Evolutionary conservation across 2,888 invertebrate genomes (phyloP).

Genomic region (Conistra vaccinii): DNA sequence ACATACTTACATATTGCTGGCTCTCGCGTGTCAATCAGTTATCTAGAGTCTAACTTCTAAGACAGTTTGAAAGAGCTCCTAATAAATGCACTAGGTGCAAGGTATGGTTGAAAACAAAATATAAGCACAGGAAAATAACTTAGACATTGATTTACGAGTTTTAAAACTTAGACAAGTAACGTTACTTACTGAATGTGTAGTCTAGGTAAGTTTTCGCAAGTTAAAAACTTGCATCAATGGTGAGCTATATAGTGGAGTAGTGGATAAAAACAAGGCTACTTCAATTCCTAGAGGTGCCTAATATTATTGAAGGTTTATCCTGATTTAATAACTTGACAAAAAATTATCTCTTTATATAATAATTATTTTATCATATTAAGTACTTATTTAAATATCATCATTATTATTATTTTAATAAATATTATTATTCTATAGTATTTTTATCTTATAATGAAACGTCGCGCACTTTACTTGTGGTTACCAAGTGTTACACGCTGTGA

Average conservation of each 20-base stretch:
- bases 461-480: neutral
- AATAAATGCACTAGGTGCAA: slow-evolving; percentile 33
- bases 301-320: too few species aligned
- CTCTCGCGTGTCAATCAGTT: neutral
- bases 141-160: slow-evolving; percentile 50
- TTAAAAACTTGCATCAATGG: neutral
- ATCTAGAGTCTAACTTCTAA: neutral
- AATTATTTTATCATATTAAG: too few species aligned
- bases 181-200: slow-evolving; percentile 2
- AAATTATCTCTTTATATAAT: too few species aligned
- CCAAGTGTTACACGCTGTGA: too few species aligned
- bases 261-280: neutral
- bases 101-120: neutral
- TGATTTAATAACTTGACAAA: too few species aligned
- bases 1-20: neutral
- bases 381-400: too few species aligned
- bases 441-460: neutral
- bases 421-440: neutral
- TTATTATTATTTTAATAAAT: too few species aligned
- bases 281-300: too few species aligned
- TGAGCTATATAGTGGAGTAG: neutral
- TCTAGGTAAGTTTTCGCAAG: slow-evolving; percentile 3
- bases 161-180: slow-evolving; percentile 37
- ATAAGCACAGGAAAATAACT: slow-evolving; percentile 32
- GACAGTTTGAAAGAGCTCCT: slow-evolving; percentile 7